Conservation (phyloP, 1,140 invertebrate genomes). For the Drosophila sproati region DNA sequence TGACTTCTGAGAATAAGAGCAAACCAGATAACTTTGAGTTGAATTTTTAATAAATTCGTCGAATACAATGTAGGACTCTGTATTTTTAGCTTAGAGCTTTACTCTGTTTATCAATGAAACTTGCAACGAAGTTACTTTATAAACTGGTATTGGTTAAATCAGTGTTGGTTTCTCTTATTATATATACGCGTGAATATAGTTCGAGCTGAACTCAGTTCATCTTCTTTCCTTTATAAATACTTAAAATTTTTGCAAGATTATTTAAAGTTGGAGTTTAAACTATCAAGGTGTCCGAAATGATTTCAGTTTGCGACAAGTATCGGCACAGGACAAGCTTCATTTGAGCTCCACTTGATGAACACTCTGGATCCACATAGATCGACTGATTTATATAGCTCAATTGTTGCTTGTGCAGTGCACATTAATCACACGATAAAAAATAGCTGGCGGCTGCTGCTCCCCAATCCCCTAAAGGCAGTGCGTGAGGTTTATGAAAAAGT, state of each 20-base stretch:
- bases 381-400: conserved; percentile 70
- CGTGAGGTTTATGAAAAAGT: conserved; percentile 76
- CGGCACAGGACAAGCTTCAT: not conserved
- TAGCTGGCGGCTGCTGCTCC: conserved; percentile 31
- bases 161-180: not conserved
- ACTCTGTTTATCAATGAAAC: not conserved
- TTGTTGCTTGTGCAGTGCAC: conserved; percentile 71
- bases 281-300: not conserved
- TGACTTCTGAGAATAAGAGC: not conserved
- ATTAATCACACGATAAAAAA: conserved; percentile 68
- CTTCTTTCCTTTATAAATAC: not conserved
- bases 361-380: conserved; percentile 12
- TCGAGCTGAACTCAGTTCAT: not conserved
- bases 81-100: not conserved
- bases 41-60: not conserved
- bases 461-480: conserved; percentile 14
- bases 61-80: not conserved
- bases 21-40: not conserved
- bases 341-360: not conserved
- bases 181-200: no score
- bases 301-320: conserved; percentile 4
- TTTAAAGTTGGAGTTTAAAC: not conserved
- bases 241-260: not conserved
- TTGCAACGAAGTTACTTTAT: not conserved
- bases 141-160: not conserved